Conservation (phyloP, 2,113 vertebrate genomes). For the Ancistrus triradiatus region DNA sequence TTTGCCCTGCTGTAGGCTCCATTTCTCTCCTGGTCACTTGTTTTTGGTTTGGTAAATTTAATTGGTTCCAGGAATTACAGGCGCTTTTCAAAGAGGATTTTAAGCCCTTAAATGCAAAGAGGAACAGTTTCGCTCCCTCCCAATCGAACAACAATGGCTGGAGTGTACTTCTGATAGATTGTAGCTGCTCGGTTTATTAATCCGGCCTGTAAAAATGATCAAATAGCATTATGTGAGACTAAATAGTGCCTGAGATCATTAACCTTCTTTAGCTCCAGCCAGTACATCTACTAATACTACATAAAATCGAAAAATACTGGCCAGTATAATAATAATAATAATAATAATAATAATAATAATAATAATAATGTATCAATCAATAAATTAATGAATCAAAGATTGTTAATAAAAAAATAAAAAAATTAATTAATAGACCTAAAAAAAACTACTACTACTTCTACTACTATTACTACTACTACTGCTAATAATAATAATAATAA, state of each 20-base stretch:
- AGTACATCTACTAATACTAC: background rate
- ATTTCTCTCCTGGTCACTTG: slow-evolving; percentile 25
- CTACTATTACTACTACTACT: too few species aligned
- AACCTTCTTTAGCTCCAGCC: background rate
- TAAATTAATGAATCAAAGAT: too few species aligned
- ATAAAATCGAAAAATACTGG: background rate
- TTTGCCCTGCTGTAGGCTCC: background rate
- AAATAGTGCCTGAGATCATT: background rate
- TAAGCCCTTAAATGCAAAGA: slow-evolving; percentile 13
- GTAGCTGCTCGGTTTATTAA: slow-evolving; percentile 22
- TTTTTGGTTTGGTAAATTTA: slow-evolving; percentile 40
- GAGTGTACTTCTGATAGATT: slow-evolving; percentile 22
- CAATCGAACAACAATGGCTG: slow-evolving; percentile 13
- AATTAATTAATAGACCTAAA: too few species aligned
- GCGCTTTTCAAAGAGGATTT: slow-evolving; percentile 18
- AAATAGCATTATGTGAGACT: background rate
- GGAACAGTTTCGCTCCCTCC: background rate
- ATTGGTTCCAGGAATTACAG: slow-evolving; percentile 44
- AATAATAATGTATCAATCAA: too few species aligned
- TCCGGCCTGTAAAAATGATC: slow-evolving; percentile 17
- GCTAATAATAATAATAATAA: too few species aligned
- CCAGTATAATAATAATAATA: slow-evolving; percentile 13
- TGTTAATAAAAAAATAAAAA: too few species aligned
- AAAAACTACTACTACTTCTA: too few species aligned
- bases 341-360: slow-evolving; percentile 33